Evolutionary conservation across 53 echinoderm and acorn worm genomes (phyloP).

Genomic region (Mesocentrotus franciscanus): DNA sequence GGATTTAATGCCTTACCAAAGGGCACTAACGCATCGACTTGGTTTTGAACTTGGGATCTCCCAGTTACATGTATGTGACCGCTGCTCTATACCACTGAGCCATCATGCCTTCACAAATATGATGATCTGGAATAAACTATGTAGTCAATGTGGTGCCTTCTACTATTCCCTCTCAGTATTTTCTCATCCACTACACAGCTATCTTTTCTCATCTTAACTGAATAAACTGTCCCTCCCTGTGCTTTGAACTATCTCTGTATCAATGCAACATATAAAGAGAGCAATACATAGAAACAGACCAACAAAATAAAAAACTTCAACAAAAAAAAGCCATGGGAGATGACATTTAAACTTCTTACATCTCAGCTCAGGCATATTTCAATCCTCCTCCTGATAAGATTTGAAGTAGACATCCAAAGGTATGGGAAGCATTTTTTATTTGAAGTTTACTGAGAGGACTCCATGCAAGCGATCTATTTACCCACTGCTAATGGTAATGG

Average conservation of each 20-base stretch:
- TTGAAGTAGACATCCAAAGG: constrained; percentile 10
- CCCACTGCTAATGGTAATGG: constrained; percentile 13
- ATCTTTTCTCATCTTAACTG: not conserved
- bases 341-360: constrained; percentile 33
- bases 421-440: not conserved
- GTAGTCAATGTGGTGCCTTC: too few species aligned
- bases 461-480: constrained; percentile 47
- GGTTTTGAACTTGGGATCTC: too few species aligned
- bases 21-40: too few species aligned
- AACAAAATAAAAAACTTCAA: not conserved
- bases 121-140: not conserved
- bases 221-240: not conserved
- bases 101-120: too few species aligned
- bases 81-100: too few species aligned
- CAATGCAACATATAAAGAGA: not conserved
- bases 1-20: too few species aligned
- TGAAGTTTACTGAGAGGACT: not conserved
- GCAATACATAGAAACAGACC: not conserved
- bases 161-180: too few species aligned
- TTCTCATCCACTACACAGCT: not conserved
- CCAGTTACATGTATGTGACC: too few species aligned
- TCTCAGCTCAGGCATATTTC: not conserved
- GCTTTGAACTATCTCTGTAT: not conserved
- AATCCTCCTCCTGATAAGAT: constrained; percentile 25
- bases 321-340: too few species aligned